Percentiles rank a stretch among this genome's conserved stretches.
Evolutionary conservation across 2,113 vertebrate genomes (phyloP).

Genomic region (Chamaetylas fuelleborni): DNA sequence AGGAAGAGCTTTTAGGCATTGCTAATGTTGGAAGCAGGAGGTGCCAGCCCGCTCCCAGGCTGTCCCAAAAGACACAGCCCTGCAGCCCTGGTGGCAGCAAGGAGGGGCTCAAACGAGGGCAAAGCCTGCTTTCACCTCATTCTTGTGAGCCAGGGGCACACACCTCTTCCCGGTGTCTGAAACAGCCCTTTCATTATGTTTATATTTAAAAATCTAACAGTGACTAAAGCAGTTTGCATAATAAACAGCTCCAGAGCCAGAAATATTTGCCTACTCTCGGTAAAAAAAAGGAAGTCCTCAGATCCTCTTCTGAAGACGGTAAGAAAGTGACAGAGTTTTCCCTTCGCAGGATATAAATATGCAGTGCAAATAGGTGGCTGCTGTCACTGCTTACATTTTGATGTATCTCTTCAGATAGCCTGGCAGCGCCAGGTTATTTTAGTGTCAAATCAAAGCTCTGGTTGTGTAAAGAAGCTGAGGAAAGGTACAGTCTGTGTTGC

Average conservation of each 20-base stretch:
- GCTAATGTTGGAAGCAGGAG: not conserved
- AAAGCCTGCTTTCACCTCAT: not conserved
- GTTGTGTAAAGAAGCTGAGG: slow-evolving; percentile 37
- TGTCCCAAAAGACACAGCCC: not conserved
- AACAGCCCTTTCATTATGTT: slow-evolving; percentile 17
- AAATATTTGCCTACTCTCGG: slow-evolving; percentile 43
- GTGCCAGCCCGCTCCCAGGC: not conserved
- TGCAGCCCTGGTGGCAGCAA: accelerated
- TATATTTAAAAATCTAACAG: slow-evolving; percentile 47
- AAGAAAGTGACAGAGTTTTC: slow-evolving; percentile 54
- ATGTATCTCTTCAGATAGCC: slow-evolving; percentile 57
- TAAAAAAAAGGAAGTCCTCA: slow-evolving; percentile 61
- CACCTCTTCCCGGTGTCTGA: not conserved
- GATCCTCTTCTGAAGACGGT: slow-evolving; percentile 55
- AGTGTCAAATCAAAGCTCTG: slow-evolving; percentile 60
- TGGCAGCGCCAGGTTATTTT: slow-evolving; percentile 56
- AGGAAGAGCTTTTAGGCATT: not conserved
- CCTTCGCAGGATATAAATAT: slow-evolving; percentile 56
- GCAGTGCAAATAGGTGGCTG: slow-evolving; percentile 56
- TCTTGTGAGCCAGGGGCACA: not conserved
- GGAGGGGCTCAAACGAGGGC: not conserved
- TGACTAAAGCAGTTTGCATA: slow-evolving; percentile 58
- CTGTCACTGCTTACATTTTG: slow-evolving; percentile 48
- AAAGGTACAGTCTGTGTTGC: slow-evolving; percentile 54
- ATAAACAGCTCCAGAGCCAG: slow-evolving; percentile 49